Base-by-base conservation (phyloP, 2,888 invertebrate species). In the Willowsia nigromaculata region DNA sequence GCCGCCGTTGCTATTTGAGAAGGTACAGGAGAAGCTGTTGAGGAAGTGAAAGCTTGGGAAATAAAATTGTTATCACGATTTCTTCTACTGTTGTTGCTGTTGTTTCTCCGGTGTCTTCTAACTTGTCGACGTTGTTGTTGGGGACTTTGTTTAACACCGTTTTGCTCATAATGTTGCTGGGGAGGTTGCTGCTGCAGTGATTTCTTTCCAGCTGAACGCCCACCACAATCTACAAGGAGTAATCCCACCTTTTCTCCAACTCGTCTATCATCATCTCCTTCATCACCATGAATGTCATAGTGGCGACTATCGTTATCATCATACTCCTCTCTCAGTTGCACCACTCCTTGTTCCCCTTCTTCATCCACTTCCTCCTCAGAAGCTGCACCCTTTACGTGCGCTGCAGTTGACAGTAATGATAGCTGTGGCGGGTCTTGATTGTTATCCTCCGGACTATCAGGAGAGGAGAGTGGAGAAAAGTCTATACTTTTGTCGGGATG, bases 401-500 rank as follows among this genome's bases (percentile, higher is more conserved):
- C 25, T 40, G 71, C 11, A 50, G 47, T 18, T 9, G 68, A 68
- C 68, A 68, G 33, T 68, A 68, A 68, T 68, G 68, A 33, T 37
- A 68, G 37, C n/a, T n/a, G n/a, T n/a, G n/a, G n/a, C 37, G 47
- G 27, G 13, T 25, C 13, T 27, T 47, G 33, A 15, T 74, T 74
- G 76, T 85, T 71, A 9, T 82, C 82, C 33, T 87, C 87, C 6
- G 87, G 87, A 87, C 82, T 87, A 33, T 87, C 87, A 0, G 87
- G 87, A 25, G 87, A 87, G 33, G 87, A 82, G 62, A 87, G 71
- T n/a, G 87, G 86, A 22, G 86, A 87, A 74, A 87, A 87, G 82
- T 82, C 81, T 30, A 87, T 53, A 30, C 87, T 82, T 33, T 87
- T 87, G 27, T 68, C 71, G 40, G 37, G 22, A 30, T 80, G 65